Evolutionary conservation across 2,888 invertebrate species (phyloP).

Genomic region (Halictus quadricinctus): DNA sequence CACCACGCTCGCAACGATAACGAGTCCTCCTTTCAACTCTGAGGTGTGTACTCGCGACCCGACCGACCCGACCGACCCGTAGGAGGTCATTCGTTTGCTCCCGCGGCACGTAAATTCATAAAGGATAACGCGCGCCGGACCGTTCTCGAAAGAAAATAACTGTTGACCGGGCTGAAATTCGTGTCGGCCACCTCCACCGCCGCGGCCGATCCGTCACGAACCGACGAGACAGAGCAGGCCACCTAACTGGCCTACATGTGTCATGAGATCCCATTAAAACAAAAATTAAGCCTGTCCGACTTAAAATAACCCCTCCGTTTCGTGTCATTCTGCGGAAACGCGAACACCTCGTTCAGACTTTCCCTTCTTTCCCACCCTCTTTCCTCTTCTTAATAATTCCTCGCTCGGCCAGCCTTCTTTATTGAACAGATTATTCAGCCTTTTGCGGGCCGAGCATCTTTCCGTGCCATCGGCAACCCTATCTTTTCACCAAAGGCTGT

Average conservation of each 20-base stretch:
- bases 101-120: conserved; percentile 46
- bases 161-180: conserved; percentile 28
- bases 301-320: conserved; percentile 3
- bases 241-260: conserved; percentile 42
- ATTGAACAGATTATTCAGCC: not conserved
- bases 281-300: conserved; percentile 2
- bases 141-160: conserved; percentile 50
- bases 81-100: conserved; percentile 28
- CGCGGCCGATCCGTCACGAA: conserved; percentile 35
- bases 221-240: conserved; percentile 11
- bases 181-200: conserved; percentile 29
- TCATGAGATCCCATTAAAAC: conserved; percentile 36
- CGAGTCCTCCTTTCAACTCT: conserved; percentile 52
- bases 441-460: not conserved
- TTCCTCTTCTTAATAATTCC: not conserved
- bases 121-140: conserved; percentile 26
- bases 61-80: not conserved
- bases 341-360: not conserved
- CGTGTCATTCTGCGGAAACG: conserved; percentile 1
- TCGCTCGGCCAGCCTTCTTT: not conserved
- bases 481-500: not conserved
- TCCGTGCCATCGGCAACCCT: not conserved
- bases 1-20: conserved; percentile 35
- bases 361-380: not conserved
- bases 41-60: not conserved